These are phyloP conservation scores for Tyrophagus putrescentiae DNA, from an alignment of 1,140 invertebrate genomes.

Conservation along the genomic window DNA sequence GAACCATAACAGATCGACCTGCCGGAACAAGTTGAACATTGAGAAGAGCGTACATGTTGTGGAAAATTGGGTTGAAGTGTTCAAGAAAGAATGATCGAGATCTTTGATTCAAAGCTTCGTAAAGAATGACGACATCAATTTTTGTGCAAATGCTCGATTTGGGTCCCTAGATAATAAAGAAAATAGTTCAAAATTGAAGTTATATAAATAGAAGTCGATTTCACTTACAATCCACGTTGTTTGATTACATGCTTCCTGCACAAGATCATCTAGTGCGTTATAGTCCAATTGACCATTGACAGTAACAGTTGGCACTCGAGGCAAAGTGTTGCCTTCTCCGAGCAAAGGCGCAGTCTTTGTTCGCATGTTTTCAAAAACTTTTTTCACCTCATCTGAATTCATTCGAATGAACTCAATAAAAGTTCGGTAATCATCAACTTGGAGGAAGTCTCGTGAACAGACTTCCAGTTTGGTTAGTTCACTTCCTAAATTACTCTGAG, in stretches of 20 bases:
- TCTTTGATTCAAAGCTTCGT: conserved; percentile 9
- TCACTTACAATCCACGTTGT: conserved; percentile 9
- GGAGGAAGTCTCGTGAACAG: conserved; percentile 7
- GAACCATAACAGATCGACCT: not conserved
- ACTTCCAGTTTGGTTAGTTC: not conserved
- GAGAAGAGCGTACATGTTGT: conserved; percentile 3
- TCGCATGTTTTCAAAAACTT: conserved; percentile 7
- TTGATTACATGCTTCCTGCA: conserved; percentile 15
- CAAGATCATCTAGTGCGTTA: conserved; percentile 17
- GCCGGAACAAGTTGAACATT: conserved; percentile 16
- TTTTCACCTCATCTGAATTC: not conserved
- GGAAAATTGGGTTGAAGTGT: conserved; percentile 8
- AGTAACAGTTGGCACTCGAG: not conserved
- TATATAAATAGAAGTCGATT: not conserved
- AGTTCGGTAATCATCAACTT: conserved; percentile 8
- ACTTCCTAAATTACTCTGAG: not conserved
- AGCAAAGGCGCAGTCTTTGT: conserved; percentile 11
- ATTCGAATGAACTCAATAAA: not conserved
- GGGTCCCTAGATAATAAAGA: not conserved
- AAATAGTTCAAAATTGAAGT: not conserved
- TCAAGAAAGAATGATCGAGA: conserved; percentile 13
- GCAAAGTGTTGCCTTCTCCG: not conserved
- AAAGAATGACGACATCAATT: not conserved
- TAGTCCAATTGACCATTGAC: conserved; percentile 2
- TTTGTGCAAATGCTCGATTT: conserved; percentile 13